Conservation (phyloP, 2,113 vertebrate species). For the Leptosomus discolor region DNA sequence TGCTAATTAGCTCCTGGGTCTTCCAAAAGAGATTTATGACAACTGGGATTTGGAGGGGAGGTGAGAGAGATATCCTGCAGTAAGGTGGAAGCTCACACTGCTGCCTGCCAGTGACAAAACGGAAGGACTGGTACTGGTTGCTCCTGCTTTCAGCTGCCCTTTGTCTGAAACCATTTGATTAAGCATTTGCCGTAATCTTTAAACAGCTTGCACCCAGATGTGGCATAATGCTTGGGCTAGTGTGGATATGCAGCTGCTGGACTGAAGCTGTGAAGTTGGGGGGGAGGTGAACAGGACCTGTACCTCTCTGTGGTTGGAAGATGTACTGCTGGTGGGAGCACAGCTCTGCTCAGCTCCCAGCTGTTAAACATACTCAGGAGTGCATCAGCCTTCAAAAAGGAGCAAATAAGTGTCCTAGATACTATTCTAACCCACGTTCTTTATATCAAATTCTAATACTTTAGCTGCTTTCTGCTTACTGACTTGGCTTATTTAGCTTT, state of each 20-base stretch:
- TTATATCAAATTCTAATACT: neutral
- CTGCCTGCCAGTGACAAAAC: neutral
- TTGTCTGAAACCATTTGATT: neutral
- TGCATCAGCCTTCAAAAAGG: neutral
- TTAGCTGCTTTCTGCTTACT: neutral
- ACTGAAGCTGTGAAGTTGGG: neutral
- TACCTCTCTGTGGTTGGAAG: neutral
- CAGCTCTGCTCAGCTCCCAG: neutral
- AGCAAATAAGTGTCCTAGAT: neutral
- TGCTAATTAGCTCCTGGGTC: neutral
- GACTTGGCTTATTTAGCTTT: neutral
- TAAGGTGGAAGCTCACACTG: neutral
- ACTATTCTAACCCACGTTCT: neutral
- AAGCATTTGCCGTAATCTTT: neutral
- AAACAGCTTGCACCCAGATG: neutral
- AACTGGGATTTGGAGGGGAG: neutral
- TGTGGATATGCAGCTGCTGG: neutral
- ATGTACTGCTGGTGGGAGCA: neutral
- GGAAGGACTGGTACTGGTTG: neutral
- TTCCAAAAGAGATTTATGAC: neutral
- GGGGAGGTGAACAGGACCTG: neutral
- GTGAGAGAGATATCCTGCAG: neutral
- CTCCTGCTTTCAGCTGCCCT: neutral
- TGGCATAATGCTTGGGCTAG: neutral
- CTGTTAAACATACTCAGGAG: neutral